A percentile compares a stretch with the other conserved stretches of the same genome.
phyloP scores from a whole-genome alignment of 2,113 vertebrate species.

The Oreochromis niloticus region DNA sequence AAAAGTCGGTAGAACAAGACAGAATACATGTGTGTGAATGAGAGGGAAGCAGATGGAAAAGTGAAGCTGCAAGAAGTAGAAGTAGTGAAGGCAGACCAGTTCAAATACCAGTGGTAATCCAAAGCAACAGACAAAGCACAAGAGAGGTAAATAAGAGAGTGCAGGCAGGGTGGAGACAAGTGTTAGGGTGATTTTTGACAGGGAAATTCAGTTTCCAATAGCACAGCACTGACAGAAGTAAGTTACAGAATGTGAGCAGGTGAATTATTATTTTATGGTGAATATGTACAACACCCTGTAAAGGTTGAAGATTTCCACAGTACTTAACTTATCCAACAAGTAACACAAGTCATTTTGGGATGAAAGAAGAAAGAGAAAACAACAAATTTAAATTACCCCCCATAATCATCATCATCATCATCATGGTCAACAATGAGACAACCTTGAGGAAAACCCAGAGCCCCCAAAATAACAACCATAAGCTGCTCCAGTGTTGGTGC shows the following conservation, averaged over 20 bases:
- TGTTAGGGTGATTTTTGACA: background rate
- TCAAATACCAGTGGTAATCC: background rate
- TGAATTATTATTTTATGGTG: background rate
- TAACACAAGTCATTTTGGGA: background rate
- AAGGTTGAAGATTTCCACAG: background rate
- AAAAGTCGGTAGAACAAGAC: background rate
- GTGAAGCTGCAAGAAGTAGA: background rate
- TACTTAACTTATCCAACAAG: background rate
- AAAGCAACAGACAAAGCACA: background rate
- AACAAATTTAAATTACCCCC: background rate
- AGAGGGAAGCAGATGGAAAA: background rate
- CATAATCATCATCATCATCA: background rate
- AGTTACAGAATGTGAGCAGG: no score
- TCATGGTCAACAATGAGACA: background rate
- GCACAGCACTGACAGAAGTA: no score
- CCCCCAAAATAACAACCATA: background rate
- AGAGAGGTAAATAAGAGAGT: background rate
- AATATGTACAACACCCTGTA: background rate
- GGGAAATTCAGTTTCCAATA: no score
- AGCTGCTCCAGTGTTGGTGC: background rate
- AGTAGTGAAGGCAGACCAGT: background rate
- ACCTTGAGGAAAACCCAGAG: background rate
- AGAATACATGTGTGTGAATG: background rate
- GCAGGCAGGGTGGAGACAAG: background rate
- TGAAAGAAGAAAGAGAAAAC: background rate